Evolutionary conservation across 1,140 invertebrate genomes (phyloP), one percentile per base, ranked within the genome.

Genomic region (Drosophila triauraria): DNA sequence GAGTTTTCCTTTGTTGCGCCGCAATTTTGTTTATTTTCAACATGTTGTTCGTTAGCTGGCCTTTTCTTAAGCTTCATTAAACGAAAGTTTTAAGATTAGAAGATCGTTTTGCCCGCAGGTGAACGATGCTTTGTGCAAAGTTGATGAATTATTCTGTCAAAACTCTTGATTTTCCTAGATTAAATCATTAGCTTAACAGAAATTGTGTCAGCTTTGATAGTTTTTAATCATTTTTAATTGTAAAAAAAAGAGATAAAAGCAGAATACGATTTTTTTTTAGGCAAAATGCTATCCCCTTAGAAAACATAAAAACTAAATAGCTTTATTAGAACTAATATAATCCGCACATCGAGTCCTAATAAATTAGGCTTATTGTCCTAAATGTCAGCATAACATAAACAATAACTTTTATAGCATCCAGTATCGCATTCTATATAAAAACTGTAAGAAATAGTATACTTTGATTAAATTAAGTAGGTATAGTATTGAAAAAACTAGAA

Each of bases 81-180:
- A 71, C 67, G 69, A 72, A 72, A 72, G 69, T 71, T 71, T 71
- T 1, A 50, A 71, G 69, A 72, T 58, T 72, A 71, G 65, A 50
- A 72, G 51, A 70, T 38, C 38, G 40, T 70, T 71, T 71, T 42
- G 53, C 44, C 69, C 15, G 0, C 12, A n/a, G 69, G 53, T 35
- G 6, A 38, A 17, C 9, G 20, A 50, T 17, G 27, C 67, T 38
- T 70, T 44, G 20, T 32, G 10, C 43, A 68, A 72, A 50, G 10
- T 50, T 59, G 44, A 71, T 72, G 30, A 43, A 72, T 72, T 50
- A 72, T 51, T 71, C 65, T 47, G 44, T 68, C 61, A 50, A 68
- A 50, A 67, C 12, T 27, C 43, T 27, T 27, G 35, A 10, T 50
- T 71, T 71, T 42, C 6, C 20, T 12, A 13, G 25, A 65, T 68